Conservation (phyloP, 35 echinoderm and acorn worm genomes). For the Amphiura filiformis region DNA sequence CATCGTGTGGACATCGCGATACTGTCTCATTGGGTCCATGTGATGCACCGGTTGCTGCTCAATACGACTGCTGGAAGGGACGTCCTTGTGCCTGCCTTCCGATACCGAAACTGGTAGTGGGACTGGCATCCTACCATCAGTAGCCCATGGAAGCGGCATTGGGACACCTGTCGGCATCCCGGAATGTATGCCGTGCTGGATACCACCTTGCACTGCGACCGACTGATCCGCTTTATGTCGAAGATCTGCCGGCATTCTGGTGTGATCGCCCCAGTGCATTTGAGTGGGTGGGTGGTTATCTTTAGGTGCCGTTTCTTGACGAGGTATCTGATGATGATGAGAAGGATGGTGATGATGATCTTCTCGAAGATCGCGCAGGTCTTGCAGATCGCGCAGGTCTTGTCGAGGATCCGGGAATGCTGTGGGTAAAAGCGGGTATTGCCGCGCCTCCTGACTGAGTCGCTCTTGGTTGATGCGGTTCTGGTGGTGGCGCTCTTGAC, state of each 20-base stretch:
- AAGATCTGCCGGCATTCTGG: background rate
- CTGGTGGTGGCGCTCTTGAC: background rate
- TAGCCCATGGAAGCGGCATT: background rate
- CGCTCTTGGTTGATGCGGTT: background rate
- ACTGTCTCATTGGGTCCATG: background rate
- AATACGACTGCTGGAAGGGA: background rate
- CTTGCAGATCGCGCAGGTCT: background rate
- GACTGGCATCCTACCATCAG: background rate
- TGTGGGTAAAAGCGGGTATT: background rate
- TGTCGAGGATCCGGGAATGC: background rate
- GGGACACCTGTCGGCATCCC: background rate
- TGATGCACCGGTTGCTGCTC: background rate
- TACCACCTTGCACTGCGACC: background rate
- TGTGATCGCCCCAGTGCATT: conserved; percentile 9
- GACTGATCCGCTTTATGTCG: background rate
- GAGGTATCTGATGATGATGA: background rate
- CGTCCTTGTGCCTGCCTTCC: background rate
- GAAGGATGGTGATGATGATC: background rate
- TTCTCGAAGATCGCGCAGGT: background rate
- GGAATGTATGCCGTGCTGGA: background rate
- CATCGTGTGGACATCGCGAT: background rate
- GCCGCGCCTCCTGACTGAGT: background rate
- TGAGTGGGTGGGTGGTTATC: background rate
- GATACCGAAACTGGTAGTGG: background rate
- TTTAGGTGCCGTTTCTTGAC: background rate